A percentile compares a stretch with the other conserved stretches of the same genome.
Conservation (phyloP, 2,113 vertebrate genomes). For the Chauna torquata region DNA sequence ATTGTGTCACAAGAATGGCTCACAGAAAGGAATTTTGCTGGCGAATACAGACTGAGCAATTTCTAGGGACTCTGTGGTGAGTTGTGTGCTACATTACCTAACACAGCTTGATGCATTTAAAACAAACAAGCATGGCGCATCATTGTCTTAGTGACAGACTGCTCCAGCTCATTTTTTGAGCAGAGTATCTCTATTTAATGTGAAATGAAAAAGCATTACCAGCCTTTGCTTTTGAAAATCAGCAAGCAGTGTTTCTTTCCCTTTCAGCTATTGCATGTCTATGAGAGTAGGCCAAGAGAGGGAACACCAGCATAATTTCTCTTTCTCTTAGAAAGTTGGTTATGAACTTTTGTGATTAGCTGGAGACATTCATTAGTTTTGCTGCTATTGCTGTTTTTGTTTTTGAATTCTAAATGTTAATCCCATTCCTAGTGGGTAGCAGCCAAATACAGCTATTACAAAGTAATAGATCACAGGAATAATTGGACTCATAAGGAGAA, state of each 20-base stretch:
- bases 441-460: constrained; percentile 44
- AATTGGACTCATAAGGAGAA: neutral
- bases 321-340: constrained; percentile 20
- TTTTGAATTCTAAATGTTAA: constrained; percentile 51
- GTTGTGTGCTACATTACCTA: neutral
- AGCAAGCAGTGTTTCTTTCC: neutral
- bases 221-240: neutral
- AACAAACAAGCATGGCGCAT: neutral
- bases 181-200: neutral
- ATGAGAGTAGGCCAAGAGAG: constrained; percentile 34
- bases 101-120: neutral
- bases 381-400: constrained; percentile 22
- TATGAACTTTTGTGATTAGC: constrained; percentile 27
- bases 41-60: neutral
- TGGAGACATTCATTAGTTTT: constrained; percentile 24
- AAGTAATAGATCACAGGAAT: constrained; percentile 11
- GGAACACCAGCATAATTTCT: neutral
- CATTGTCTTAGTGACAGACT: neutral
- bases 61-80: neutral
- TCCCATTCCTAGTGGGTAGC: constrained; percentile 25
- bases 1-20: neutral
- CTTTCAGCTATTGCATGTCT: neutral
- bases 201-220: neutral
- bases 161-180: neutral
- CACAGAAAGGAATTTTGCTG: neutral